These are phyloP conservation scores for Lithosia quadra DNA, from an alignment of 2,888 invertebrate species.

Conservation along the genomic window DNA sequence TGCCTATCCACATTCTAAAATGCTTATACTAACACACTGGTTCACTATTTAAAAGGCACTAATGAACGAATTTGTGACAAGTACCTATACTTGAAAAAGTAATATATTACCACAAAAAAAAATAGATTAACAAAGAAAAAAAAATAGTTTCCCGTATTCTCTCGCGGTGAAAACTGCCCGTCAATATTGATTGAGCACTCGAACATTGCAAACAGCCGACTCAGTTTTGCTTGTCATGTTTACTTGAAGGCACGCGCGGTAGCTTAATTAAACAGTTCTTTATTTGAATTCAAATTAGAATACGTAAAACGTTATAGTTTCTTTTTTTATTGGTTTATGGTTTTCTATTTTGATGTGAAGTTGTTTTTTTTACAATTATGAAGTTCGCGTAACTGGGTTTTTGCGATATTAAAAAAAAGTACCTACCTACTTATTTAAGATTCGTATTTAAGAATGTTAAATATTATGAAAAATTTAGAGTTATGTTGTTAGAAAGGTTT, in stretches of 20 bases:
- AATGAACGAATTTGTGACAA: neutral
- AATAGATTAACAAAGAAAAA: slow-evolving; percentile 34
- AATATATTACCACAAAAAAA: slow-evolving; percentile 36
- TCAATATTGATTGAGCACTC: slow-evolving; percentile 53
- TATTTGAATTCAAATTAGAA: slow-evolving; percentile 47
- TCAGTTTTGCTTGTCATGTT: slow-evolving; percentile 46
- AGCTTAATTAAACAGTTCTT: slow-evolving; percentile 49
- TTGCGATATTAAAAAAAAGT: neutral
- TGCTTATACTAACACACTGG: neutral
- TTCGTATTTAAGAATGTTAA: neutral
- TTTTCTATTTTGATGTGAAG: slow-evolving; percentile 13
- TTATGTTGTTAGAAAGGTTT: neutral
- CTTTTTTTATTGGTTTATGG: slow-evolving; percentile 29
- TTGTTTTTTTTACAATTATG: slow-evolving; percentile 7
- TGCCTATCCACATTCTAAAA: neutral
- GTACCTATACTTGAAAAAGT: slow-evolving; percentile 29
- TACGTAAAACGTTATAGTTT: slow-evolving; percentile 42
- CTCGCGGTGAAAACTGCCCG: slow-evolving; percentile 42
- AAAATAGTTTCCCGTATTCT: slow-evolving; percentile 38
- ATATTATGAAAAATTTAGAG: neutral
- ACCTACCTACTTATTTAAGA: too few relatives aligned
- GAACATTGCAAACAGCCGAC: slow-evolving; percentile 41
- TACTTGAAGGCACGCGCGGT: slow-evolving; percentile 61
- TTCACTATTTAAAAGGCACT: neutral
- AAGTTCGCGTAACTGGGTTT: neutral